Conservation (phyloP, 2,888 invertebrate genomes). For the Chloromyia formosa region DNA sequence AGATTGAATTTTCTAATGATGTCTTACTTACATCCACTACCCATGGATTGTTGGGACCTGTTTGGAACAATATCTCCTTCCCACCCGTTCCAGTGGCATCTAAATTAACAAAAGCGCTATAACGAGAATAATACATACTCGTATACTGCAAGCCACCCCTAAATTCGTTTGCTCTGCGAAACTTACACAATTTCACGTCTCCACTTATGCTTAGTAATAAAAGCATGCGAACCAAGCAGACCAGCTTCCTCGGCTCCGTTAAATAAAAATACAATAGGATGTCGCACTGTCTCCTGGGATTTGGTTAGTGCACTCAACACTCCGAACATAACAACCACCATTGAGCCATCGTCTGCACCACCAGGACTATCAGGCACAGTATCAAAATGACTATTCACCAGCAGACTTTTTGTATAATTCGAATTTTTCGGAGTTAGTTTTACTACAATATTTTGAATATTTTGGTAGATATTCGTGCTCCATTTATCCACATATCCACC, state of each 20-base stretch:
- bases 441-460: constrained; percentile 61
- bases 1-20: neutral
- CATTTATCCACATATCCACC: constrained; percentile 59
- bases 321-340: constrained; percentile 73
- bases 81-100: constrained; percentile 95
- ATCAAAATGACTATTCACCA: constrained; percentile 95
- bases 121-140: too few relatives aligned
- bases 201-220: constrained; percentile 80
- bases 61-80: constrained; percentile 89
- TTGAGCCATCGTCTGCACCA: constrained; percentile 72
- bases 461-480: constrained; percentile 61
- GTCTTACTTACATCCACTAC: constrained; percentile 66
- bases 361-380: constrained; percentile 83
- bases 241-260: constrained; percentile 76
- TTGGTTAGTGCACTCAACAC: constrained; percentile 65
- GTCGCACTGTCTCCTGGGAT: constrained; percentile 61
- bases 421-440: constrained; percentile 58
- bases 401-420: constrained; percentile 58
- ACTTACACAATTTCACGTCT: constrained; percentile 71
- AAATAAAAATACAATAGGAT: constrained; percentile 72
- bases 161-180: too few relatives aligned
- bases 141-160: too few relatives aligned
- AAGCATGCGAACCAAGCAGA: constrained; percentile 75
- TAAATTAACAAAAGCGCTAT: constrained; percentile 83
- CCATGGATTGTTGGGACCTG: constrained; percentile 78